Base-by-base conservation (phyloP, 1,140 invertebrate species). In the Drosophila persimilis region DNA sequence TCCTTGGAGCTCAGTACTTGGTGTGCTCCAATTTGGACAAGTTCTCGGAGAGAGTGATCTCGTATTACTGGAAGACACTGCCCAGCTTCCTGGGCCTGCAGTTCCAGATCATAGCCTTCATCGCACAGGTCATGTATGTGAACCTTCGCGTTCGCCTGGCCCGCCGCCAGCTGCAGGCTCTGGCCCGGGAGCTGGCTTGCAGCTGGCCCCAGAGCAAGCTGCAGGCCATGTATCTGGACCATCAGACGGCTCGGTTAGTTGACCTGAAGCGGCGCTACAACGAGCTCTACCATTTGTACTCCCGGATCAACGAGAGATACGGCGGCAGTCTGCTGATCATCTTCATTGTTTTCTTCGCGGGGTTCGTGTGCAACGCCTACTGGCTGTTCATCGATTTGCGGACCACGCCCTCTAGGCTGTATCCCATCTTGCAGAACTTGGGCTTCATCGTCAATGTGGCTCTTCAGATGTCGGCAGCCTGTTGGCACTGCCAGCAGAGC, bases 401-500 rank as follows among this genome's bases (percentile, higher is more conserved):
- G 7, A 60, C 15, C 0, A 58, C 47, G 2, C 45, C 47, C 0
- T 15, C 8, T 8, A 17, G 22, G 6, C 2, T 17, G 11, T 17
- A 20, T 43, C n/a, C 29, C 29, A 22, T 80, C 8, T 13, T 66
- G 3, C 26, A 58, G 1, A 61, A 69, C 22, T 26, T 73, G 47
- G 20, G 56, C 0, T 35, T 76, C 15, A 29, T 75, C 8, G 26
- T 65, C 51, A 73, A 77, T 59, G 44, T 73, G 29, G 53, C 60
- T 1, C 2, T 80, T 7, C 43, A 83, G 20, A 69, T 88, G 15
- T 58, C 83, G 0, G 15, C 61, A 6, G 59, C 62, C 1, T 90
- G 88, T 62, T 90, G 88, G 88, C 71, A 81, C 43, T 78, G 88
- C 31, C 89, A 90, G 51, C 73, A 75, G 9, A 73, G 77, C 39